Base-by-base conservation (phyloP, 2,888 invertebrate genomes). In the Silvanus unidentatus region DNA sequence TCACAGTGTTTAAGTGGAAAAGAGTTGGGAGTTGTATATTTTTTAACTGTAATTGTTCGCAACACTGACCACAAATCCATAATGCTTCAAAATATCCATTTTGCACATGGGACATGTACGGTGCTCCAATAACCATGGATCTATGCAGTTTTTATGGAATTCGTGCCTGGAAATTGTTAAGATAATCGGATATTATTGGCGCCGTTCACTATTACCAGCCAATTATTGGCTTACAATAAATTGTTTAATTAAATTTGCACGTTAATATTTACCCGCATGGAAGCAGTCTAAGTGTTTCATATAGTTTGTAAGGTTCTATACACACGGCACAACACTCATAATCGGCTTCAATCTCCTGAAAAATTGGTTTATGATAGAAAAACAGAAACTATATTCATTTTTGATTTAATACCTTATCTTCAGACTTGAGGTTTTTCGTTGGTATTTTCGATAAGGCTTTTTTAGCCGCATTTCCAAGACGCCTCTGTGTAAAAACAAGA, bases 41-140 rank as follows among this genome's bases (percentile, higher is more conserved):
- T 8, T 28, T 28, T 28, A 28, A 28, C 28, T 28, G 28, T n/a
- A 32, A 32, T 32, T 12, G 32, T 12, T 32, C 65, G 69, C 49
- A 68, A 60, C 72, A 79, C 85, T 82, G 71, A 87, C 88, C 80
- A 88, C 86, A 72, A 86, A 87, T 53, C 90, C 90, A 65, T 89
- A 90, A 68, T 87, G 84, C 66, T 92, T 88, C 50, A 96, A 79
- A 59, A 96, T 95, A 73, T 96, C 95, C 82, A 91, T 84, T 73
- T 95, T 95, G 75, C 95, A 96, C 92, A 96, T 94, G 8, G 95
- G 95, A 71, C 95, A 96, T 27, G 94, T 94, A 53, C 94, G 80
- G 71, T 95, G 93, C 67, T 95, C 94, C 64, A 96, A 74, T 48
- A 96, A 77, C 95, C 95, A 96, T 12, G 94, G 95, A 75, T 96